phyloP scores from a whole-genome alignment of 2,113 vertebrate species.

The Neolamprologus tretocephalus region DNA sequence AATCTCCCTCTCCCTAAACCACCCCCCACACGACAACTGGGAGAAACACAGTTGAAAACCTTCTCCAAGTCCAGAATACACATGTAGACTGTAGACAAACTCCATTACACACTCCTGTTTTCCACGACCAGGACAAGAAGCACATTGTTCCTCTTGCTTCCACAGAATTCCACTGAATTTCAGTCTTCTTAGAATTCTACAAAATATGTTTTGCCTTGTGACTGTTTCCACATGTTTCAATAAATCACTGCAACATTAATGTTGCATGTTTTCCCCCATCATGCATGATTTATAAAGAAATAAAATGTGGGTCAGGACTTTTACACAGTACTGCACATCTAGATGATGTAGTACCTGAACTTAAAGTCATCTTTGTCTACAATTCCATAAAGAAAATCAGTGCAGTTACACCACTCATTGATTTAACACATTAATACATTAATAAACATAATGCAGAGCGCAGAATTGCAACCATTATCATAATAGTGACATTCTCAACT shows the following conservation, averaged over 20 bases:
- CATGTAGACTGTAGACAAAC: background rate
- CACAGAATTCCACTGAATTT: background rate
- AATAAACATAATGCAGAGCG: background rate
- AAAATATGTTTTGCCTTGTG: background rate
- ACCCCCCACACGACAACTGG: background rate
- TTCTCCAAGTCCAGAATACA: background rate
- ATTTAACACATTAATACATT: background rate
- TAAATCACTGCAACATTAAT: background rate
- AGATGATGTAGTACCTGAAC: background rate
- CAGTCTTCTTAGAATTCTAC: background rate
- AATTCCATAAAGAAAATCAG: background rate
- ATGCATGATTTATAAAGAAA: background rate
- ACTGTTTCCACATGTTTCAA: background rate
- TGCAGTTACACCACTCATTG: background rate
- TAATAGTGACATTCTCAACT: background rate
- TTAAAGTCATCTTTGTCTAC: background rate
- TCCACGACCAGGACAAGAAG: background rate
- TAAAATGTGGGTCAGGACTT: background rate
- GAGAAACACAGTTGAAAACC: background rate
- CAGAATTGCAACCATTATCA: background rate
- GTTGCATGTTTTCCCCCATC: background rate
- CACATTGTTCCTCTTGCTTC: background rate
- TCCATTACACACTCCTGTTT: background rate
- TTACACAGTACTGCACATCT: background rate
- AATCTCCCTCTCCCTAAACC: background rate